Evolutionary conservation across 2,888 invertebrate species (phyloP), one percentile per base, ranked within the genome.

Genomic region (Melikaiella ostensackeni): DNA sequence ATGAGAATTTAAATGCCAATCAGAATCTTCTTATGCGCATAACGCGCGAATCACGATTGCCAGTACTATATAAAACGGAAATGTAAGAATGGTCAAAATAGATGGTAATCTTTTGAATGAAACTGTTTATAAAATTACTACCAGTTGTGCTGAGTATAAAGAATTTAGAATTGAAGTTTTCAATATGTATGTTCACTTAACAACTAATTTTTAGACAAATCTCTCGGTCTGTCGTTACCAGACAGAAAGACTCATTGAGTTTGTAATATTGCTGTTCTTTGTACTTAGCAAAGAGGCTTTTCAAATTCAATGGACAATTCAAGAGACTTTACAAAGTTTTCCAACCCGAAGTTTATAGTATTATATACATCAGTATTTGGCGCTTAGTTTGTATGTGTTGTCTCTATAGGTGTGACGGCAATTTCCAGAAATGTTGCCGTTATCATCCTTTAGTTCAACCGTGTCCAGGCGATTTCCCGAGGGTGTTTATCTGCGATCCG

Each of bases 341-440:
- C 27, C 24, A 11, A 13, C 27, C 27, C 16, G 16, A 42, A 66
- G 30, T 46, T 66, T 19, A 46, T 42, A 30, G 19, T 30, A 66
- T 46, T 46, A 27, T 19, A 27, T 16, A 11, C 27, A 66, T 66
- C 27, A 46, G 27, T 21, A 66, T 46, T 46, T 24, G 13, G 27
- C 19, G 8, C 16, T 42, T 21, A 2, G 8, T 42, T 42, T 66
- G 19, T 42, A 13, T 42, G 70, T 30, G n/a, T 70, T 27, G 24
- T 46, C 9, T 46, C 19, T 50, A 70, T 27, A 50, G 70, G 50
- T 70, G 70, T 50, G 70, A 30, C 27, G 55, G 64, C 76, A 75
- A 79, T 80, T 80, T 77, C 81, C 75, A 79, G 80, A 75, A 82
- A 79, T 78, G 80, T 55, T 76, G 55, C 63, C 77, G 77, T 81